Evolutionary conservation across 2,888 invertebrate genomes (phyloP).

Genomic region (Drosophila vallismaia): DNA sequence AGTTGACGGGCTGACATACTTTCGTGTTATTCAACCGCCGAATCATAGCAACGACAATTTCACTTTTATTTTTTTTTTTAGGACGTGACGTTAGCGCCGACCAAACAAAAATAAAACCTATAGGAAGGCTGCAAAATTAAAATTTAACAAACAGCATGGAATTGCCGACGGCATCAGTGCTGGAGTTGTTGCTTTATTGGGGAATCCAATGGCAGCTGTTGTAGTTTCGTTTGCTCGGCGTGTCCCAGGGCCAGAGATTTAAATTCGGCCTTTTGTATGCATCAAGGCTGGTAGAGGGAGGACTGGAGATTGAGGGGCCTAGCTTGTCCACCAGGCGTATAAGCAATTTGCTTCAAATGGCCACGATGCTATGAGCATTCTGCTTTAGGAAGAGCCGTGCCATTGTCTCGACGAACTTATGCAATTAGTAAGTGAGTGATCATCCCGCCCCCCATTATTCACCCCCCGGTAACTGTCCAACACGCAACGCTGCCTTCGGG

Average conservation of each 20-base stretch:
- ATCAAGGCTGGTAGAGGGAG: constrained; percentile 22
- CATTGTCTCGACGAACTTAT: constrained; percentile 64
- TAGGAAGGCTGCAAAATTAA: constrained; percentile 44
- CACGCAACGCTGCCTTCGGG: constrained; percentile 62
- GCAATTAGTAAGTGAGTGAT: constrained; percentile 59
- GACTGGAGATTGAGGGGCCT: background rate
- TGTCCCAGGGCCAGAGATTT: constrained; percentile 62
- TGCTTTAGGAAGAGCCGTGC: constrained; percentile 38
- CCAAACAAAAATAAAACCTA: constrained; percentile 20
- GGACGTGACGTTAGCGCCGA: constrained; percentile 61
- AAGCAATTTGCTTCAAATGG: constrained; percentile 67
- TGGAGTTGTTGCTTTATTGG: constrained; percentile 32
- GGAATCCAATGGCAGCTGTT: constrained; percentile 28
- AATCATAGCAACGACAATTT: constrained; percentile 61
- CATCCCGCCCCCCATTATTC: constrained; percentile 14
- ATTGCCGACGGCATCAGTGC: constrained; percentile 42
- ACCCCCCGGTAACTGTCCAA: background rate
- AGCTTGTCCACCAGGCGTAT: constrained; percentile 61
- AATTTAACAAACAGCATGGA: constrained; percentile 57
- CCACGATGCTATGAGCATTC: constrained; percentile 56
- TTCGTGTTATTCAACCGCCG: constrained; percentile 71
- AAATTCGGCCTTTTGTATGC: constrained; percentile 63
- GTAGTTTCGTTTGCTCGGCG: too few species aligned
- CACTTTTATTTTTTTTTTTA: constrained; percentile 73
- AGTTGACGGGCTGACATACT: constrained; percentile 47